A percentile compares a stretch with the other conserved stretches of the same genome.
phyloP scores from a whole-genome alignment of 2,113 vertebrate species.

The Macaca nemestrina region DNA sequence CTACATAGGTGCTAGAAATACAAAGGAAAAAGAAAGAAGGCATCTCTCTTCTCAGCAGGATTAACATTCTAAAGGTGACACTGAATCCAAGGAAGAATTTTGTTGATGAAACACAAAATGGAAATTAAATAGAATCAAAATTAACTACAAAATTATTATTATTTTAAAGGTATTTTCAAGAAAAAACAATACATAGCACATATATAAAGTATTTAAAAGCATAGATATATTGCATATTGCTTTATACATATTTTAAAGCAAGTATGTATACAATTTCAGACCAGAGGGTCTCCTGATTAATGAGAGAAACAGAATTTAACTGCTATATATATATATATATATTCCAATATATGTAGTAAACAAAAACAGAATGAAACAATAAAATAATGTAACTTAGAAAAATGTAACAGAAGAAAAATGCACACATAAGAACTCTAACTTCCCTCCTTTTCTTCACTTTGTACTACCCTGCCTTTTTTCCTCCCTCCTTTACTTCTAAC shows the following conservation, averaged over 20 bases:
- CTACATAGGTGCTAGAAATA: background rate
- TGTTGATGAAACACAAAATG: background rate
- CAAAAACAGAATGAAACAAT: background rate
- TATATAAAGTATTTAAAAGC: background rate
- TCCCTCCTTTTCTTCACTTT: background rate
- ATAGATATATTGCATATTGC: too few species aligned
- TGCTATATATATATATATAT: too few species aligned
- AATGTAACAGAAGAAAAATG: background rate
- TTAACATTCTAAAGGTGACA: background rate
- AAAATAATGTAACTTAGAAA: background rate
- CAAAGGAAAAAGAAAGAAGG: background rate
- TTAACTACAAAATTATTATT: background rate
- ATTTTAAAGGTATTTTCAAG: background rate
- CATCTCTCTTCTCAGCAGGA: background rate
- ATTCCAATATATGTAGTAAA: background rate
- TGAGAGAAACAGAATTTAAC: background rate
- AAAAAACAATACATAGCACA: too few species aligned
- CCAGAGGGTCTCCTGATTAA: background rate
- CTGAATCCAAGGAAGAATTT: background rate
- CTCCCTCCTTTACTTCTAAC: background rate
- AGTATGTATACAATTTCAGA: background rate
- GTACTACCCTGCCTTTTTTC: background rate
- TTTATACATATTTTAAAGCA: background rate
- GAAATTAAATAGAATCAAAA: background rate
- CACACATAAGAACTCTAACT: background rate